phyloP scores from a whole-genome alignment of 2,797 vertebrate species.

The Fratercula arctica region DNA sequence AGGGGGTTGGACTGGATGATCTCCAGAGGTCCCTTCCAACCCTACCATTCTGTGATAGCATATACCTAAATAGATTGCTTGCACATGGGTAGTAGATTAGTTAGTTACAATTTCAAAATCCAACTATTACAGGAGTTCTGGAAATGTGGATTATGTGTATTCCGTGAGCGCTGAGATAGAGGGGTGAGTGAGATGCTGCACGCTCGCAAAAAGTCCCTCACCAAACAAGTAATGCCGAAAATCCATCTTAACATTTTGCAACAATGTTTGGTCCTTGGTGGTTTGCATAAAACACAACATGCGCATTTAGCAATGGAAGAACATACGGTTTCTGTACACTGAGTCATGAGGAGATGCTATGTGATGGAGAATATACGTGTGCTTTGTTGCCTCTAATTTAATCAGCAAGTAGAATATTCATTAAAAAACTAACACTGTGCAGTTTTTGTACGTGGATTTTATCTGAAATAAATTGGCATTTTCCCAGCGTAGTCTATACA shows the following conservation, averaged over 20 bases:
- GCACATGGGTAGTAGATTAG: background rate
- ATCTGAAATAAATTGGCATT: background rate
- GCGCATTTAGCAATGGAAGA: constrained; percentile 5
- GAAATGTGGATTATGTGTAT: background rate
- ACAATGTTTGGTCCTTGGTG: constrained; percentile 3
- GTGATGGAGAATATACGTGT: background rate
- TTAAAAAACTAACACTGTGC: background rate
- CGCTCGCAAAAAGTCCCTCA: background rate
- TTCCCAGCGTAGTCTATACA: background rate
- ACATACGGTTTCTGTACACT: constrained; percentile 32
- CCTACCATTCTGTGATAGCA: background rate
- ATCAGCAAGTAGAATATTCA: constrained; percentile 20
- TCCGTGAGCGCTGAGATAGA: background rate
- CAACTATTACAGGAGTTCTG: background rate
- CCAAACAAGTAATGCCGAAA: constrained; percentile 21
- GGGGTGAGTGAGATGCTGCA: background rate
- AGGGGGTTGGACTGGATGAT: background rate
- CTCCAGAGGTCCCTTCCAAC: background rate
- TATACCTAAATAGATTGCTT: background rate
- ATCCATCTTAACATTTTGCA: background rate
- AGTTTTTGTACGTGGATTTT: background rate
- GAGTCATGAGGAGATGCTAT: constrained; percentile 10
- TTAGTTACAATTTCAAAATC: background rate
- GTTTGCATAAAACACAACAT: constrained; percentile 27
- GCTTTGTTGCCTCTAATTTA: constrained; percentile 41